These are phyloP conservation scores for Halocaridina rubra DNA, from an alignment of 2,888 invertebrate species.

Conservation along the genomic window DNA sequence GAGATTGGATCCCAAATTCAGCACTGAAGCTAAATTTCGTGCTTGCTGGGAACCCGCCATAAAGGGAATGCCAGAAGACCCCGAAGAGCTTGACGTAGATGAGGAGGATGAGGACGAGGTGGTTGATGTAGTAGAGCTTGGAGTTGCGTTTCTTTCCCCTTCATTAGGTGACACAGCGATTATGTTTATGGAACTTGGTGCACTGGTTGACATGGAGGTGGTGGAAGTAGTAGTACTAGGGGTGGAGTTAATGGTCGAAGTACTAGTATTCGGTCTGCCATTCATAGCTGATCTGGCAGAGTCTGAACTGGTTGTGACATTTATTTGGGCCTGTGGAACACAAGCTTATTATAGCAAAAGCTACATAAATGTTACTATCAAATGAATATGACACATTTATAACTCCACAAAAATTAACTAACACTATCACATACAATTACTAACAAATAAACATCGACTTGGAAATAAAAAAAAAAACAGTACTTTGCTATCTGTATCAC, in stretches of 20 bases:
- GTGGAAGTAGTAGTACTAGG: conserved; percentile 20
- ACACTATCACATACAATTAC: too few relatives aligned
- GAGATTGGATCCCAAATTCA: conserved; percentile 34
- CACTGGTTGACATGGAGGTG: background rate
- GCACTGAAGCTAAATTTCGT: conserved; percentile 34
- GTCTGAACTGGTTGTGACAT: conserved; percentile 64
- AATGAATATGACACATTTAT: too few relatives aligned
- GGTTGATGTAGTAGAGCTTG: background rate
- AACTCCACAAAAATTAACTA: too few relatives aligned
- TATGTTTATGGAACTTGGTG: background rate
- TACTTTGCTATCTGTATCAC: too few relatives aligned
- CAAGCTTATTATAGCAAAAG: too few relatives aligned
- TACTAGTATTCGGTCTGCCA: background rate
- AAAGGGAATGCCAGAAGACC: background rate
- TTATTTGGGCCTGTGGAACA: conserved; percentile 66
- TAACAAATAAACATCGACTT: too few relatives aligned
- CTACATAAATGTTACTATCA: too few relatives aligned
- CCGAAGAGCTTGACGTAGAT: background rate
- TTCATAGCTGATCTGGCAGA: conserved; percentile 18
- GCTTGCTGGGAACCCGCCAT: background rate
- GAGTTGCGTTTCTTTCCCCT: background rate
- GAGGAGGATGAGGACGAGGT: conserved; percentile 15
- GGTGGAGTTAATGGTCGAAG: background rate
- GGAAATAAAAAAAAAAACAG: too few relatives aligned
- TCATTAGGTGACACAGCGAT: background rate